Evolutionary conservation across 2,113 vertebrate genomes (phyloP).

Genomic region (Ginglymostoma cirratum): DNA sequence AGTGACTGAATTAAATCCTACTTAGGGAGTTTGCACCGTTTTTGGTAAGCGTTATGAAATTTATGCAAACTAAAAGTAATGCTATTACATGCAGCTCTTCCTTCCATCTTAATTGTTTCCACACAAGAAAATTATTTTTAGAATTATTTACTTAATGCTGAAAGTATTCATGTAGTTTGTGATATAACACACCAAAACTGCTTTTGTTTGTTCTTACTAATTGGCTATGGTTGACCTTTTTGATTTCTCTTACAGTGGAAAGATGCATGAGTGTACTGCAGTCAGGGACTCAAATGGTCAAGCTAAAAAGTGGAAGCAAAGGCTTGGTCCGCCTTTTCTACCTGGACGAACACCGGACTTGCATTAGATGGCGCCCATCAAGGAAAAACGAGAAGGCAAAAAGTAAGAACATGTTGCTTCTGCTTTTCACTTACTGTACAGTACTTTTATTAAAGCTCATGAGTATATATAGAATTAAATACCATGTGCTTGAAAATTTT

Average conservation of each 20-base stretch:
- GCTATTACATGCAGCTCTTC: background rate
- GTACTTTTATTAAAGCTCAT: background rate
- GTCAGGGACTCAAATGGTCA: constrained; percentile 99
- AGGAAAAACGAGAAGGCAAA: constrained; percentile 96
- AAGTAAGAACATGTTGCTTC: constrained; percentile 62
- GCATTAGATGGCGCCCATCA: constrained; percentile 92
- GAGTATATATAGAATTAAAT: background rate
- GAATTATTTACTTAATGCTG: background rate
- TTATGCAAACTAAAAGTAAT: background rate
- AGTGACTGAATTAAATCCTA: background rate
- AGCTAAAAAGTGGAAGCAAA: constrained; percentile 90
- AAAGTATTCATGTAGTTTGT: background rate
- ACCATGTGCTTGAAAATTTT: background rate
- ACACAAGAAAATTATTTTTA: background rate
- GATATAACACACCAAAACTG: background rate
- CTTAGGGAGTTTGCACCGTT: background rate
- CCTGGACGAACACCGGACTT: constrained; percentile 91
- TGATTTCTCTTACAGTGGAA: constrained; percentile 71
- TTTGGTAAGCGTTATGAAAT: background rate
- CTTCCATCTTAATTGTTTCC: background rate
- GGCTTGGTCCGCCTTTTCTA: constrained; percentile 92
- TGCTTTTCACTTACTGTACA: background rate
- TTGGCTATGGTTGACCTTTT: background rate
- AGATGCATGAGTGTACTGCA: constrained; percentile 99
- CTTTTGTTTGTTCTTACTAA: background rate